Evolutionary conservation across 2,797 vertebrate genomes (phyloP).

Genomic region (Buceros bicornis): DNA sequence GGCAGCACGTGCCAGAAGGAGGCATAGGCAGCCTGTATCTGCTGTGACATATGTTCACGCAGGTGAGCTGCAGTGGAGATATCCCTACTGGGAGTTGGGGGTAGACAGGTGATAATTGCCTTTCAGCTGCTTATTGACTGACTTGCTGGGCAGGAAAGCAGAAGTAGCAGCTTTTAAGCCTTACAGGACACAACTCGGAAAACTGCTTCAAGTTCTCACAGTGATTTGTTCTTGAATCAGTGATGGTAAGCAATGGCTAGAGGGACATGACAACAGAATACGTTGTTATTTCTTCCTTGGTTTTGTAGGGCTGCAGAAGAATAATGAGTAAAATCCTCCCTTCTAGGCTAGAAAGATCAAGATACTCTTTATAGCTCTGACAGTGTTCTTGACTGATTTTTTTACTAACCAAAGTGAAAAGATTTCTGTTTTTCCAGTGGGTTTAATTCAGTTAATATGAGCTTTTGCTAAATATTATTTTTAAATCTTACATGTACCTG

Average conservation of each 20-base stretch:
- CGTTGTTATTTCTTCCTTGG: background rate
- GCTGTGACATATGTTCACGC: conserved; percentile 1
- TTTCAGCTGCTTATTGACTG: conserved; percentile 55
- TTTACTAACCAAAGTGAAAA: background rate
- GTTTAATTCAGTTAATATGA: background rate
- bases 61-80: background rate
- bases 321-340: background rate
- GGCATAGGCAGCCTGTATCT: background rate
- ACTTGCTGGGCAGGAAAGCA: conserved; percentile 23
- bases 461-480: background rate
- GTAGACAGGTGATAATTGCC: conserved; percentile 46
- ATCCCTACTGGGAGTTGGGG: background rate
- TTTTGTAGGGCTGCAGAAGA: background rate
- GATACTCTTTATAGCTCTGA: background rate
- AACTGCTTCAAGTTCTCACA: background rate
- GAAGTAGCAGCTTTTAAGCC: background rate
- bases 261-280: background rate
- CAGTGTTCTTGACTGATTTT: background rate
- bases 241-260: background rate
- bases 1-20: background rate
- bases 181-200: background rate
- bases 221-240: background rate
- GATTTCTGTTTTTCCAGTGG: background rate
- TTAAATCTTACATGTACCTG: background rate
- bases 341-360: conserved; percentile 29